Evolutionary conservation across 2,888 invertebrate species (phyloP).

Genomic region (Pachliopta kotzebuea): DNA sequence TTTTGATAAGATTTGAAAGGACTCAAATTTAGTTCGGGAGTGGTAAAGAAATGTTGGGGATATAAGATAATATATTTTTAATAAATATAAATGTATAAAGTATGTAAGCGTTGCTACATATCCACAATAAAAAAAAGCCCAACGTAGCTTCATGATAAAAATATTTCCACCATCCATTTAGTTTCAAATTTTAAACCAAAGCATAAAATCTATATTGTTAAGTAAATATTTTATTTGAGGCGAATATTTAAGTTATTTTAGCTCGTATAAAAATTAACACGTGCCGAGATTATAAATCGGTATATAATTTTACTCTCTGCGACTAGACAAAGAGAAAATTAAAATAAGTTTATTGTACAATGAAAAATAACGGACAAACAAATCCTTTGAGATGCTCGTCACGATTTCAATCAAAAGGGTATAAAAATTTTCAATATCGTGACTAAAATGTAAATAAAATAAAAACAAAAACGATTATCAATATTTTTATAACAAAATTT

Average conservation of each 20-base stretch:
- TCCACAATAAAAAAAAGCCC: neutral
- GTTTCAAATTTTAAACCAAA: neutral
- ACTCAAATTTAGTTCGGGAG: no score
- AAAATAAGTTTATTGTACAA: slow-evolving; percentile 1
- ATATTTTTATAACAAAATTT: slow-evolving; percentile 2
- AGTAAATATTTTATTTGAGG: neutral
- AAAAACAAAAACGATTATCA: neutral
- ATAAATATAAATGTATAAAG: no score
- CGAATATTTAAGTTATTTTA: neutral
- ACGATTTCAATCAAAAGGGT: slow-evolving; percentile 23
- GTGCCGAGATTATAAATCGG: neutral
- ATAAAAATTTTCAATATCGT: slow-evolving; percentile 24
- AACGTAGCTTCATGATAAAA: no score
- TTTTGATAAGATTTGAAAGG: no score
- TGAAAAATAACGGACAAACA: neutral
- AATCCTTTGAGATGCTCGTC: slow-evolving; percentile 13
- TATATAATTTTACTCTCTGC: neutral
- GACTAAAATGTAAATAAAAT: slow-evolving; percentile 7
- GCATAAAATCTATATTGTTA: neutral
- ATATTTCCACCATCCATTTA: no score
- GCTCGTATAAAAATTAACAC: neutral
- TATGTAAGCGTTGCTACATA: no score
- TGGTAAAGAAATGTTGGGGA: no score
- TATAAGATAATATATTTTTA: no score
- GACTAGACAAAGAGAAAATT: neutral